These are phyloP conservation scores for Drosophila siamana DNA, from an alignment of 2,888 invertebrate species.

Conservation along the genomic window DNA sequence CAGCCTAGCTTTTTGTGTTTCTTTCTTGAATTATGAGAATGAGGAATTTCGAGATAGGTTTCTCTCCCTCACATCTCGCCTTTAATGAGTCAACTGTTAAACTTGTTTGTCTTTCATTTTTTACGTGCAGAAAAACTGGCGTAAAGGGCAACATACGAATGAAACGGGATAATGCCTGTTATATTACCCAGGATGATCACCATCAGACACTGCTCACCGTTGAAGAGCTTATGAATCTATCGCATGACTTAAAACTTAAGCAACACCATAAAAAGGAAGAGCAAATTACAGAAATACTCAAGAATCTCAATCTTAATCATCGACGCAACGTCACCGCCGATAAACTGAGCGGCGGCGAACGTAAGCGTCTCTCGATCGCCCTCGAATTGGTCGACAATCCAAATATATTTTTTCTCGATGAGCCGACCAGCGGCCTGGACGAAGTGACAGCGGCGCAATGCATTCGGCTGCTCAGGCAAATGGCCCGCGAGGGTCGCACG, in stretches of 20 bases:
- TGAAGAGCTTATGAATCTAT: conserved; percentile 91
- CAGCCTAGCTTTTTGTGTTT: conserved; percentile 1
- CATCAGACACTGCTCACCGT: conserved; percentile 91
- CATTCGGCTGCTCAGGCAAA: conserved; percentile 87
- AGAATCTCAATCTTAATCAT: conserved; percentile 83
- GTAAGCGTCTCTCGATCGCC: conserved; percentile 92
- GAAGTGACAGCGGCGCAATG: conserved; percentile 89
- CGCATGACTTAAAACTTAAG: conserved; percentile 90
- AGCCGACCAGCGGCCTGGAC: conserved; percentile 91
- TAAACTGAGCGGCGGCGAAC: conserved; percentile 91
- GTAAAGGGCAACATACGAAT: conserved; percentile 89
- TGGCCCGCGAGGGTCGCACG: conserved; percentile 88
- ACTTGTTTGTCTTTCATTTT: background rate
- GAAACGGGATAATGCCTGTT: conserved; percentile 92
- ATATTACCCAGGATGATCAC: conserved; percentile 92
- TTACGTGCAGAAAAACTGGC: conserved; percentile 87
- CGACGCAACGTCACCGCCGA: conserved; percentile 84
- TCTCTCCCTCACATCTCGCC: background rate
- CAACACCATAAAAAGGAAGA: conserved; percentile 70
- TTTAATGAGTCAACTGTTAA: background rate
- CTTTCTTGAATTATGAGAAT: background rate
- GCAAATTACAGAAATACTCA: conserved; percentile 82
- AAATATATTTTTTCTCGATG: conserved; percentile 93
- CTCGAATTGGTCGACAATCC: conserved; percentile 94
- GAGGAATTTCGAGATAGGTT: conserved; percentile 9